A percentile compares a stretch with the other conserved stretches of the same genome.
Evolutionary conservation across 1,140 invertebrate genomes (phyloP).

Genomic region (Bombyx mori): ASM3026992v2 NC_085110.1:12328501-12329000

Average conservation of each 20-base stretch:
- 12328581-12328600: conserved; percentile 10
- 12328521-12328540: conserved; percentile 65
- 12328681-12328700: conserved; percentile 21
- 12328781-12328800: too few species aligned
- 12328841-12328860: too few species aligned
- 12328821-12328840: too few species aligned
- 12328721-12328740: not conserved
- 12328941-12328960: not conserved
- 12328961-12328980: not conserved
- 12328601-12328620: conserved; percentile 20
- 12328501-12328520: conserved; percentile 61
- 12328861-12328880: too few species aligned
- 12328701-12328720: conserved; percentile 9
- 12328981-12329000: conserved; percentile 38
- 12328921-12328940: not conserved
- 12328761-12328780: too few species aligned
- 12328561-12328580: conserved; percentile 7
- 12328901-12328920: too few species aligned
- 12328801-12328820: too few species aligned
- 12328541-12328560: conserved; percentile 30
- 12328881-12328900: too few species aligned
- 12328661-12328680: conserved; percentile 29
- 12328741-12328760: too few species aligned
- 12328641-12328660: conserved; percentile 47
- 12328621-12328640: conserved; percentile 27